Evolutionary conservation across 92 coral and sea anemone genomes (phyloP).

Genomic region (Bergia puertoricense): DNA sequence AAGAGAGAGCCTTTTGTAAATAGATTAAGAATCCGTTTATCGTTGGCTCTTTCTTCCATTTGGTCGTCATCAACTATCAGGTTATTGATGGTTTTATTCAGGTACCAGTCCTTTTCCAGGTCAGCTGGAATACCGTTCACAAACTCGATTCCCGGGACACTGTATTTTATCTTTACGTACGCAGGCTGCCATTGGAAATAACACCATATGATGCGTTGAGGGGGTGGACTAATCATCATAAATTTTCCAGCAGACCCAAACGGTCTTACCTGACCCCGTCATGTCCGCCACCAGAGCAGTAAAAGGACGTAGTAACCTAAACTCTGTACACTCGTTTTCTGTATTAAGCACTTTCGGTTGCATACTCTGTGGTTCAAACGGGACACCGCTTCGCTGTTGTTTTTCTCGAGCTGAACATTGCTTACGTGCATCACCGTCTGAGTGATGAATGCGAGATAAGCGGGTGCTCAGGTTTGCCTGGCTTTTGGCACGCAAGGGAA

Average conservation of each 20-base stretch:
- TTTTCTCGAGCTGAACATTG: not conserved
- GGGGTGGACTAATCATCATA: too few species aligned
- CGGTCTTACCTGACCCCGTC: constrained; percentile 26
- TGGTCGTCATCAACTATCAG: constrained; percentile 14
- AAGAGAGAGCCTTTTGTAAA: not conserved
- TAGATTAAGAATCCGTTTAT: constrained; percentile 6
- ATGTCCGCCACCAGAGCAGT: constrained; percentile 8
- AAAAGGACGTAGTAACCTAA: not conserved
- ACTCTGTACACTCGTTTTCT: too few species aligned
- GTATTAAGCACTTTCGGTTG: too few species aligned
- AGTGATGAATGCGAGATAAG: constrained; percentile 11
- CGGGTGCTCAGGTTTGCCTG: not conserved
- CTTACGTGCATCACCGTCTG: not conserved
- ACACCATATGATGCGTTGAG: too few species aligned
- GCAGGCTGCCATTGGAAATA: constrained; percentile 25
- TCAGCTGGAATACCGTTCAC: constrained; percentile 29
- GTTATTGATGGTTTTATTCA: constrained; percentile 17
- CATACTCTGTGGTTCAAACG: too few species aligned
- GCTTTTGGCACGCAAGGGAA: not conserved
- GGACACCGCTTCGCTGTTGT: too few species aligned
- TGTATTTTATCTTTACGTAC: constrained; percentile 24
- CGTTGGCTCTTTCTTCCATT: not conserved
- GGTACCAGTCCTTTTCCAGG: constrained; percentile 22
- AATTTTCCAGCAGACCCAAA: not conserved
- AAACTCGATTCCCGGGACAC: not conserved